Percentiles rank a stretch among this genome's conserved stretches.
Evolutionary conservation across 2,888 invertebrate species (phyloP).

Genomic region (Heteropelma amictum): DNA sequence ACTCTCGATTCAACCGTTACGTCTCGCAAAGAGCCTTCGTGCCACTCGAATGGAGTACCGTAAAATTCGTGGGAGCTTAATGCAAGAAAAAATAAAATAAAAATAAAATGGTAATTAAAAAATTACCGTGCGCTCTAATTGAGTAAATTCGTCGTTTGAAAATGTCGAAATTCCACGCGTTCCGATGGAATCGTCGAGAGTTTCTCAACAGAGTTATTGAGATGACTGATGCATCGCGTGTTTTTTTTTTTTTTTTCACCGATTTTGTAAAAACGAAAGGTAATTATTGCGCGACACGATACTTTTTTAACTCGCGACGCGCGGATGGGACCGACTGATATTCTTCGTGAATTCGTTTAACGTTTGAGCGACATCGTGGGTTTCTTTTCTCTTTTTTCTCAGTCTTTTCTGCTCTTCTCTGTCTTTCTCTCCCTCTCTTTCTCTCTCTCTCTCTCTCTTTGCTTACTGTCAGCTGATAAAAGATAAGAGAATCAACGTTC

Average conservation of each 20-base stretch:
- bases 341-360: constrained; percentile 2
- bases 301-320: too few relatives aligned
- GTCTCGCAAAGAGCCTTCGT: constrained; percentile 6
- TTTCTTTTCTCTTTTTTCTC: not conserved
- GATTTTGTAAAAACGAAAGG: too few relatives aligned
- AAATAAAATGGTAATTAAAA: not conserved
- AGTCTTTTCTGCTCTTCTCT: too few relatives aligned
- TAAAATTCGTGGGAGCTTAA: not conserved
- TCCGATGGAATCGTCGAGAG: too few relatives aligned
- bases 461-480: constrained; percentile 22
- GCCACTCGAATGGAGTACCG: constrained; percentile 22
- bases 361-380: constrained; percentile 14
- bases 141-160: too few relatives aligned
- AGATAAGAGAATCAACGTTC: constrained; percentile 31
- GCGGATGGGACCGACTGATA: constrained; percentile 28
- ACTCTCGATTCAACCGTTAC: constrained; percentile 45
- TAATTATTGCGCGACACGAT: constrained; percentile 10
- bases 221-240: too few relatives aligned
- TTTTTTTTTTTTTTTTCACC: constrained; percentile 4
- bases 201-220: too few relatives aligned
- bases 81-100: not conserved
- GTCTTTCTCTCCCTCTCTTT: too few relatives aligned
- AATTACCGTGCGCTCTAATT: not conserved
- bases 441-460: not conserved
- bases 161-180: too few relatives aligned